Evolutionary conservation across 2,113 vertebrate genomes (phyloP).

Genomic region (Lethenteron camtschaticum): DNA sequence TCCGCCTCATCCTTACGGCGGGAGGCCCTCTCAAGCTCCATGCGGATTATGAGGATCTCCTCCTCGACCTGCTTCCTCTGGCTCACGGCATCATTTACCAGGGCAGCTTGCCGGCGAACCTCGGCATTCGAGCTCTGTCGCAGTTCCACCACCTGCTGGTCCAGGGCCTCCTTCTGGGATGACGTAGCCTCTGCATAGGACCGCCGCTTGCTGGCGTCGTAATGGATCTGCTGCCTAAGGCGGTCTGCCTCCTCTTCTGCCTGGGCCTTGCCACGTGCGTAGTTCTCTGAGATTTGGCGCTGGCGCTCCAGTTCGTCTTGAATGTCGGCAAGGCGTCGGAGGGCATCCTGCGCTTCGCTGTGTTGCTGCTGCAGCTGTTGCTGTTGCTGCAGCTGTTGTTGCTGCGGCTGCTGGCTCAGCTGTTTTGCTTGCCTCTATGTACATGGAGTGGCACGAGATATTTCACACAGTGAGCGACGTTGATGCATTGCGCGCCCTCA

Average conservation of each 20-base stretch:
- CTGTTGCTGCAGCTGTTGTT: too few species aligned
- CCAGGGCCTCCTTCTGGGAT: constrained; percentile 71
- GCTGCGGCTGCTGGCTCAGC: too few species aligned
- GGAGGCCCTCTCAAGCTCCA: constrained; percentile 52
- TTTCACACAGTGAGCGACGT: too few species aligned
- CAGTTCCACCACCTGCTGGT: constrained; percentile 59
- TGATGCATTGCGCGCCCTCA: too few species aligned
- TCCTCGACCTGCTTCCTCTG: constrained; percentile 61
- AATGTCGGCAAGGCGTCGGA: constrained; percentile 46
- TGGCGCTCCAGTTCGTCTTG: constrained; percentile 92
- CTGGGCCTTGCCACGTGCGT: constrained; percentile 63
- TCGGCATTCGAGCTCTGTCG: constrained; percentile 57
- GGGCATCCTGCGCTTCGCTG: too few species aligned
- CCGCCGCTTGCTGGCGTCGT: constrained; percentile 61
- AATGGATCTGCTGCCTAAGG: constrained; percentile 67
- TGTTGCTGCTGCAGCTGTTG: too few species aligned
- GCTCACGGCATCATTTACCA: constrained; percentile 51
- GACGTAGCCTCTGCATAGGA: constrained; percentile 53
- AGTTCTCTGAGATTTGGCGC: constrained; percentile 66
- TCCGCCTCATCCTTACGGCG: constrained; percentile 50
- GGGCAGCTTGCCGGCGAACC: constrained; percentile 50
- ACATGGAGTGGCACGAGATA: too few species aligned
- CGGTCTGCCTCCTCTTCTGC: constrained; percentile 60
- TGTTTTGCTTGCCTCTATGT: too few species aligned
- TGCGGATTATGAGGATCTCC: constrained; percentile 54